Percentiles rank a stretch among this genome's conserved stretches.
phyloP scores from a whole-genome alignment of 2,888 invertebrate genomes.

The Iphiclides podalirius region DNA sequence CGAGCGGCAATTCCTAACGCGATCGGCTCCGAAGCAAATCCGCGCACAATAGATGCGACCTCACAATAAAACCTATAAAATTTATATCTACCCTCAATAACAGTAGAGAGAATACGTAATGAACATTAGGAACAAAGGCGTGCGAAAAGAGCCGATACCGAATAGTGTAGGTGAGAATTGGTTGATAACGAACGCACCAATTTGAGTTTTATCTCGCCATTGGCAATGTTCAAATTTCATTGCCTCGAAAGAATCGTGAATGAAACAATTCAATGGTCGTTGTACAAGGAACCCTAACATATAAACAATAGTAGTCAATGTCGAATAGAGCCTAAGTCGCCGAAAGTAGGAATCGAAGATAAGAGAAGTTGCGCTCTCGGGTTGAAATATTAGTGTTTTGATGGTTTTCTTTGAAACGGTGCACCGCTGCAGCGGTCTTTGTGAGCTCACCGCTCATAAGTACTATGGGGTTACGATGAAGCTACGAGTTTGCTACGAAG shows the following conservation, averaged over 20 bases:
- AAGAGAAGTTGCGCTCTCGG: slow-evolving; percentile 57
- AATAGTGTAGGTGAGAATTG: slow-evolving; percentile 65
- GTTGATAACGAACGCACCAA: slow-evolving; percentile 36
- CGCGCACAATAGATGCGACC: slow-evolving; percentile 48
- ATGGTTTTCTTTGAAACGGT: slow-evolving; percentile 56
- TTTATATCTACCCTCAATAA: slow-evolving; percentile 68
- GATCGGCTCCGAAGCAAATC: slow-evolving; percentile 50
- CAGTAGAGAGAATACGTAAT: slow-evolving; percentile 72
- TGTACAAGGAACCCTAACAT: slow-evolving; percentile 36
- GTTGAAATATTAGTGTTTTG: slow-evolving; percentile 68
- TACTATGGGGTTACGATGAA: slow-evolving; percentile 17
- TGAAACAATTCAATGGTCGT: slow-evolving; percentile 35
- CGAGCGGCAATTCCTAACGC: slow-evolving; percentile 38
- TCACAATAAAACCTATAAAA: slow-evolving; percentile 66
- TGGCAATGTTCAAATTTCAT: slow-evolving; percentile 38
- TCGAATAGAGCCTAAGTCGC: slow-evolving; percentile 22
- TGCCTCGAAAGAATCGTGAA: slow-evolving; percentile 34
- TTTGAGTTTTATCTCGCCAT: slow-evolving; percentile 33
- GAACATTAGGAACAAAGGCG: slow-evolving; percentile 74
- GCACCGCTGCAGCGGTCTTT: slow-evolving; percentile 46
- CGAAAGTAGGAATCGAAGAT: slow-evolving; percentile 58
- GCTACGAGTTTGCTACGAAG: slow-evolving; percentile 22
- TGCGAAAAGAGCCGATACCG: slow-evolving; percentile 66
- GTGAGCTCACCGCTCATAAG: slow-evolving; percentile 38
- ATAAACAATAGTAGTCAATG: slow-evolving; percentile 32